Conservation (phyloP, 2,113 vertebrate genomes). For the Solea solea region DNA sequence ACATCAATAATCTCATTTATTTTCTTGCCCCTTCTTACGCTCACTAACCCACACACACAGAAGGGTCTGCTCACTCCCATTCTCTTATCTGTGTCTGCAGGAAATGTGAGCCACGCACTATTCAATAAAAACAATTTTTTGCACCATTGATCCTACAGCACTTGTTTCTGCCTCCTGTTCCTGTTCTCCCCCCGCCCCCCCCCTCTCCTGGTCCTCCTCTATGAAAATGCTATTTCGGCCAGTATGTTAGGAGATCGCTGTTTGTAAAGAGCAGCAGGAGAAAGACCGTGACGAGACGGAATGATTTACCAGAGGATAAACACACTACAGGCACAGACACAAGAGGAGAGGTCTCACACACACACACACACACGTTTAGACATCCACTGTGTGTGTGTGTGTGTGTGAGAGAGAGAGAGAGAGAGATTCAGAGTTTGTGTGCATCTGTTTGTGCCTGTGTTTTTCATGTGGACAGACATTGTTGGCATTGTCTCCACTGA, state of each 20-base stretch:
- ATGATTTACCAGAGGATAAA: constrained; percentile 56
- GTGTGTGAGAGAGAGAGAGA: constrained; percentile 6
- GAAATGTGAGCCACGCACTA: constrained; percentile 81
- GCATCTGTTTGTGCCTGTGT: constrained; percentile 42
- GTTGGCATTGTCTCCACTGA: constrained; percentile 58
- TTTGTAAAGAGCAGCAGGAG: constrained; percentile 65
- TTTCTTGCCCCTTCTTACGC: constrained; percentile 44
- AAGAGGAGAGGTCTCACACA: constrained; percentile 25
- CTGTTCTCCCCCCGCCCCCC: constrained; percentile 46
- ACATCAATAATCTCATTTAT: constrained; percentile 87
- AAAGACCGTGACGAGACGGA: constrained; percentile 45
- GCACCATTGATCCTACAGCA: constrained; percentile 85
- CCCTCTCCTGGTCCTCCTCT: constrained; percentile 54
- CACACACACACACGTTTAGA: not conserved
- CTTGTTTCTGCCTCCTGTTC: constrained; percentile 72
- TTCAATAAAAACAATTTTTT: constrained; percentile 90
- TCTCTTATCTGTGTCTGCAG: constrained; percentile 83
- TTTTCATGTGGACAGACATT: constrained; percentile 35
- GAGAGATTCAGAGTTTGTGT: not conserved
- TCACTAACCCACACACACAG: constrained; percentile 32
- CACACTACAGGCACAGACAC: constrained; percentile 19
- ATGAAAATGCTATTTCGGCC: constrained; percentile 80
- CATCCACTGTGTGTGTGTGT: not conserved
- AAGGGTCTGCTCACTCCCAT: constrained; percentile 50
- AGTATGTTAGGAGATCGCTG: constrained; percentile 76